Evolutionary conservation across 2,888 invertebrate species (phyloP).

Genomic region (Lycia hirtaria): DNA sequence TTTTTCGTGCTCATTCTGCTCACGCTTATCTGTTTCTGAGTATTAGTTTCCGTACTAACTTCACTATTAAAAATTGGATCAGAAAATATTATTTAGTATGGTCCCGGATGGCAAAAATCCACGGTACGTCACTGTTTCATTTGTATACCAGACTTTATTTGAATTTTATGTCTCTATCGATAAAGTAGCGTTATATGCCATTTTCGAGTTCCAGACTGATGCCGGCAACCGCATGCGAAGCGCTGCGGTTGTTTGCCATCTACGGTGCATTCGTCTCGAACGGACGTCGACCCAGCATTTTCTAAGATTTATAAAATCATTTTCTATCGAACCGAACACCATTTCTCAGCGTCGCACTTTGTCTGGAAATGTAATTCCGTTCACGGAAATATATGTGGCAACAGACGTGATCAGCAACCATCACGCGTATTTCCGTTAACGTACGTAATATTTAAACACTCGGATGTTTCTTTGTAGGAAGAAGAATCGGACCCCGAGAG

Average conservation of each 20-base stretch:
- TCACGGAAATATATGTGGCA: constrained; percentile 14
- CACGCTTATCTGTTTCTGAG: too few relatives aligned
- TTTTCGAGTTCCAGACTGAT: constrained; percentile 60
- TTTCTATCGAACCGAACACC: constrained; percentile 29
- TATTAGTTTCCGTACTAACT: too few relatives aligned
- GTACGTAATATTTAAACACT: constrained; percentile 18
- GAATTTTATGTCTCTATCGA: constrained; percentile 47
- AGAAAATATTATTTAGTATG: too few relatives aligned
- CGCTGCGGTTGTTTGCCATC: constrained; percentile 65
- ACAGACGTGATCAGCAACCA: constrained; percentile 20
- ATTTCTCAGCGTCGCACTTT: constrained; percentile 16
- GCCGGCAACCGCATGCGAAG: constrained; percentile 63
- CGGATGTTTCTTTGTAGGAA: constrained; percentile 40
- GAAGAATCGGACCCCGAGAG: constrained; percentile 44
- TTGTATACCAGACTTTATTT: too few relatives aligned
- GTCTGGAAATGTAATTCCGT: constrained; percentile 15
- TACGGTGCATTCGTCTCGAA: constrained; percentile 66
- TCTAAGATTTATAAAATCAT: constrained; percentile 50
- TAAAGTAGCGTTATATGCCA: constrained; percentile 57
- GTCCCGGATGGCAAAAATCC: too few relatives aligned
- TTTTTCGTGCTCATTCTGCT: too few relatives aligned
- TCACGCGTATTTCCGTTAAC: constrained; percentile 22
- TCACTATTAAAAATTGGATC: too few relatives aligned
- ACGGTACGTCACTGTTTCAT: too few relatives aligned
- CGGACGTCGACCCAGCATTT: constrained; percentile 61